Evolutionary conservation across 1,140 invertebrate genomes (phyloP).

Genomic region (Metaphire vulgaris): DNA sequence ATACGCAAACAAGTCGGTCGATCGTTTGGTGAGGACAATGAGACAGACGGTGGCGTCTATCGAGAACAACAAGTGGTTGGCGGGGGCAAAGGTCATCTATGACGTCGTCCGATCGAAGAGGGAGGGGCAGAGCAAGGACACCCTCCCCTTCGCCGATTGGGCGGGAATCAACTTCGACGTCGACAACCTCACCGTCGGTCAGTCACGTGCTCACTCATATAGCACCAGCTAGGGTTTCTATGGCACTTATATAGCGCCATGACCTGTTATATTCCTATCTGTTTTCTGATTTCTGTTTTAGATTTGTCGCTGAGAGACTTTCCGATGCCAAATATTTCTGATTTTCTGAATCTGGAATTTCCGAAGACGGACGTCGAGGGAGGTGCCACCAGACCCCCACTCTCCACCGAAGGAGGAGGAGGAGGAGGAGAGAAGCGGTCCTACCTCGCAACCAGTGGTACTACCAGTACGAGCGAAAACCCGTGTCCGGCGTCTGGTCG

Average conservation of each 20-base stretch:
- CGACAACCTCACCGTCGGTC: constrained; percentile 27
- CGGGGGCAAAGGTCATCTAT: constrained; percentile 28
- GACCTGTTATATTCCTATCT: background rate
- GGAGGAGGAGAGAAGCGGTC: constrained; percentile 11
- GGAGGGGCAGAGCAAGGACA: constrained; percentile 2
- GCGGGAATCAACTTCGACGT: constrained; percentile 28
- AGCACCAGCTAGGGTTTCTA: background rate
- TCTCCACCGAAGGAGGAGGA: too few species aligned
- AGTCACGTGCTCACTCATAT: too few species aligned
- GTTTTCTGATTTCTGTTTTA: constrained; percentile 1
- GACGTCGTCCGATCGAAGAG: constrained; percentile 23
- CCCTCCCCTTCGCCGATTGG: constrained; percentile 26
- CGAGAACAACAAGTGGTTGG: constrained; percentile 29
- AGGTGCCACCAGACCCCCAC: constrained; percentile 13
- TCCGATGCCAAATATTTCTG: constrained; percentile 28
- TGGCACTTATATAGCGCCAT: background rate
- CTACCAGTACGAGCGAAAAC: constrained; percentile 27
- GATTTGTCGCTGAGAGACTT: constrained; percentile 30
- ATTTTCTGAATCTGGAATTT: constrained; percentile 27
- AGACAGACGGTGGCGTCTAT: constrained; percentile 27
- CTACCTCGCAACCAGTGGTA: constrained; percentile 31
- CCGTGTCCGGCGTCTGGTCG: background rate
- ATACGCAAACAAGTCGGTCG: constrained; percentile 25
- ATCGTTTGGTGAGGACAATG: constrained; percentile 21
- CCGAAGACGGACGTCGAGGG: constrained; percentile 6